Percentiles rank a stretch among this genome's conserved stretches.
Evolutionary conservation across 2,888 invertebrate genomes (phyloP).

Genomic region (Baronia brevicornis): DNA sequence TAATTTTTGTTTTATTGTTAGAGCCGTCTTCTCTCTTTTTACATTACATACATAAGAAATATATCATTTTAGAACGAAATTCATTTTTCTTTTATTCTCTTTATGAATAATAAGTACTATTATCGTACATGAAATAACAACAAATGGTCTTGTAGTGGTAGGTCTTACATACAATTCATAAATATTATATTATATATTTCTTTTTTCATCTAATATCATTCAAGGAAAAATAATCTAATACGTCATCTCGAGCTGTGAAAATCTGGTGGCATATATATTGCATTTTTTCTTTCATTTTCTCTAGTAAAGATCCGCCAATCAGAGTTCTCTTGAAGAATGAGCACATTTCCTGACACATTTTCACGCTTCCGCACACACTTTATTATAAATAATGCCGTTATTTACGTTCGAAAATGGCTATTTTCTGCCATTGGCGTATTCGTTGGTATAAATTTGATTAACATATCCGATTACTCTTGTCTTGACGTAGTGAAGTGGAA

Average conservation of each 20-base stretch:
- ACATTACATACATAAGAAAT: no score
- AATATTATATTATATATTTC: neutral
- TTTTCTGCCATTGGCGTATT: constrained; percentile 20
- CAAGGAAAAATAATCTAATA: neutral
- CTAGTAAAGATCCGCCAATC: constrained; percentile 44
- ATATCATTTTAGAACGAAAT: no score
- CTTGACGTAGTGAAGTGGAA: no score
- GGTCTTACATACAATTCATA: no score
- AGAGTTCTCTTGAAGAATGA: constrained; percentile 45
- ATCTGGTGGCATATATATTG: constrained; percentile 14
- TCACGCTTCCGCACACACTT: constrained; percentile 46
- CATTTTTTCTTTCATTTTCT: constrained; percentile 21
- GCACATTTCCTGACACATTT: constrained; percentile 53
- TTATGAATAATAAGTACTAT: no score
- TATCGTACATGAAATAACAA: no score
- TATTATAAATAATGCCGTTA: constrained; percentile 46
- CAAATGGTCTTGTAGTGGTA: no score
- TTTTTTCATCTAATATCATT: neutral
- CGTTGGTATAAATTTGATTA: constrained; percentile 17
- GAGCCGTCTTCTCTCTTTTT: no score
- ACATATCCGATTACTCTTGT: neutral
- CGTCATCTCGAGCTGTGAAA: constrained; percentile 7
- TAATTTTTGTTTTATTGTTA: no score
- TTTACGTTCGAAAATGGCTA: constrained; percentile 33
- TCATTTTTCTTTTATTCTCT: no score